Percentiles rank a stretch among this genome's conserved stretches.
These are phyloP conservation scores for Dinocampus coccinellae DNA, from an alignment of 2,888 invertebrate species.

Conservation along the genomic window DNA sequence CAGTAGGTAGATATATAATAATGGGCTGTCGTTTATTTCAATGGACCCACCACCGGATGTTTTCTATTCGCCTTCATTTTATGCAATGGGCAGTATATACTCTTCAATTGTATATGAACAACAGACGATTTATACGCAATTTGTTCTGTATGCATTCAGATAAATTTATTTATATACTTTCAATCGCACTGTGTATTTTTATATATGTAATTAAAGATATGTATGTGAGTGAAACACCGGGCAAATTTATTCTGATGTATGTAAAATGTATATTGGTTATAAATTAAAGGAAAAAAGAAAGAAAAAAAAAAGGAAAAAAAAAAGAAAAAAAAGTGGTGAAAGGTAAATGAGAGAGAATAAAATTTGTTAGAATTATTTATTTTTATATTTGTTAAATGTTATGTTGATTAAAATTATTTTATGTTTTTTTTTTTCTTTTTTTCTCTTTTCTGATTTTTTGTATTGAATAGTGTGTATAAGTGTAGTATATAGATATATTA, in stretches of 20 bases:
- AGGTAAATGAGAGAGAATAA: no score
- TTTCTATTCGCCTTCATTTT: slow-evolving; percentile 22
- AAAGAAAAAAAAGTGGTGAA: no score
- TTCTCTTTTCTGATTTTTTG: no score
- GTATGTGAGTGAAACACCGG: neutral
- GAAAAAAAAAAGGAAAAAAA: no score
- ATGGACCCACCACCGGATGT: slow-evolving; percentile 23
- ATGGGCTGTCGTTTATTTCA: slow-evolving; percentile 27
- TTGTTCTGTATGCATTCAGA: slow-evolving; percentile 25
- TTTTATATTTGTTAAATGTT: no score
- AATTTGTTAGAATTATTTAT: no score
- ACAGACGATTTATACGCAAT: slow-evolving; percentile 26
- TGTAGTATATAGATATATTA: no score
- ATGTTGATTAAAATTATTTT: no score
- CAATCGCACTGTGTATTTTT: neutral
- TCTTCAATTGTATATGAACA: slow-evolving; percentile 21
- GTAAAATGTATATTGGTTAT: no score
- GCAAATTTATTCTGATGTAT: neutral
- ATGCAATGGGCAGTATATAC: slow-evolving; percentile 8
- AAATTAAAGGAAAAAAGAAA: no score
- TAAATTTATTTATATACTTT: slow-evolving; percentile 17
- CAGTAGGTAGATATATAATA: slow-evolving; percentile 8
- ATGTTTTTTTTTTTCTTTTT: no score
- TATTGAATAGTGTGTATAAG: no score
- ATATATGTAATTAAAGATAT: neutral